Conservation (phyloP, 2,113 vertebrate species). For the Pluvialis apricaria region DNA sequence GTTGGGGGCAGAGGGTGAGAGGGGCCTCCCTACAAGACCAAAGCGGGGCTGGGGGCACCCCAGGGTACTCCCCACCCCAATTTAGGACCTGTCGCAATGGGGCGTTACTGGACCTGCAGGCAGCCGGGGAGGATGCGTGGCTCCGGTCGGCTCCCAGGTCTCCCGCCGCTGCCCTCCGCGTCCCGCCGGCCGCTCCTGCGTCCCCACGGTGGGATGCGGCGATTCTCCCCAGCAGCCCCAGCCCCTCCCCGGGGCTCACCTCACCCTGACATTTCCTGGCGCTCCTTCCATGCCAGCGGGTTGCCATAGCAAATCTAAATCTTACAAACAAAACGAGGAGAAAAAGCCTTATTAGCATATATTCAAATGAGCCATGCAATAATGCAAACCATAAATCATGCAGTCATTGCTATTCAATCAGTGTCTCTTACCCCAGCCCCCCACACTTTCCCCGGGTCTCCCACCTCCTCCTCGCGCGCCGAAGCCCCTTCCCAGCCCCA, state of each 20-base stretch:
- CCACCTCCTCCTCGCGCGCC: not conserved
- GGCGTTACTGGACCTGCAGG: not conserved
- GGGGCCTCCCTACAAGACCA: not conserved
- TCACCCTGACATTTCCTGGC: slow-evolving; percentile 40
- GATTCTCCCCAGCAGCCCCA: not conserved
- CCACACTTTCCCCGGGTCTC: not conserved
- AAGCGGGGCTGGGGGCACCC: not conserved
- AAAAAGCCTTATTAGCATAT: slow-evolving; percentile 60
- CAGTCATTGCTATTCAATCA: slow-evolving; percentile 41
- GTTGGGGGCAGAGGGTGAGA: not conserved
- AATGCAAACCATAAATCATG: slow-evolving; percentile 62
- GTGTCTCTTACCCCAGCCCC: slow-evolving; percentile 38
- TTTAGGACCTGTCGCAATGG: not conserved
- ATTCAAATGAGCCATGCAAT: slow-evolving; percentile 60
- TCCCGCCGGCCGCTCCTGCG: not conserved
- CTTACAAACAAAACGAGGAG: slow-evolving; percentile 52
- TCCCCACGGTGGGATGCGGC: not conserved
- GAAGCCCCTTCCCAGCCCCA: not conserved
- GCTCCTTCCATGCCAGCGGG: slow-evolving; percentile 46
- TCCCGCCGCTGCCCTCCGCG: not conserved
- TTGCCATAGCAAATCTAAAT: slow-evolving; percentile 65
- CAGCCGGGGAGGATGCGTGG: rapidly evolving
- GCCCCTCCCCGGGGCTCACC: slow-evolving; percentile 23
- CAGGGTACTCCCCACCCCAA: not conserved
- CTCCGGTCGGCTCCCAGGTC: not conserved